Evolutionary conservation across 2,113 vertebrate species (phyloP), one percentile per base, ranked within the genome.

Genomic region (Brachyistius frenatus): DNA sequence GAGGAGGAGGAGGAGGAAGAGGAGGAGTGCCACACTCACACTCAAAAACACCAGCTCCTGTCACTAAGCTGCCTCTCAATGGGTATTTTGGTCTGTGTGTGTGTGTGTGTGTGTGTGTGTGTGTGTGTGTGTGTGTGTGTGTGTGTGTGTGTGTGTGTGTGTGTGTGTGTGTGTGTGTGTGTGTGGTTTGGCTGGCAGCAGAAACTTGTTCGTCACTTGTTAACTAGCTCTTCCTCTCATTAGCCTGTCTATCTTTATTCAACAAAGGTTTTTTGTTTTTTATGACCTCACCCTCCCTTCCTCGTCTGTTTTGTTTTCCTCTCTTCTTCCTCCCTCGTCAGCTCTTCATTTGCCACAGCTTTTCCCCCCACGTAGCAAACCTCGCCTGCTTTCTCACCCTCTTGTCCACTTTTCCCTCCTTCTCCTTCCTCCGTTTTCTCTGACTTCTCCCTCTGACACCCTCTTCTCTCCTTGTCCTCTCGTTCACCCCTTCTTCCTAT

Each of bases 171-270:
- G n/a, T n/a, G n/a, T n/a, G n/a, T n/a, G n/a, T n/a, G n/a, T n/a
- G 33, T 74, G 37, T 73, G 54, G 46, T 71, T 68, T 78, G 78
- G 41, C 37, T 65, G 57, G 63, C 73, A 69, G 64, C 32, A 70
- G 73, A 62, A 68, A 70, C 77, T 66, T 23, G 23, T 23, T 23
- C 1, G 23, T 23, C 76, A 67, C 68, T 80, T 63, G 76, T 91
- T 95, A 94, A 95, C 47, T 23, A 35, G 31, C 71, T 60, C 95
- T 93, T 94, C 76, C 89, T 85, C 66, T 88, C 75, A 84, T 90
- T 79, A 66, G 79, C 62, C 52, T 33, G 69, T 80, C 78, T 73
- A 32, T 66, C 72, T 74, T 47, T 32, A 61, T 41, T 54, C 54
- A 69, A 76, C 56, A 5, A 16, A 49, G 4, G 44, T 30, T 5